Conservation (phyloP, 1,140 invertebrate species). For the Melipona quadrifasciata region DNA sequence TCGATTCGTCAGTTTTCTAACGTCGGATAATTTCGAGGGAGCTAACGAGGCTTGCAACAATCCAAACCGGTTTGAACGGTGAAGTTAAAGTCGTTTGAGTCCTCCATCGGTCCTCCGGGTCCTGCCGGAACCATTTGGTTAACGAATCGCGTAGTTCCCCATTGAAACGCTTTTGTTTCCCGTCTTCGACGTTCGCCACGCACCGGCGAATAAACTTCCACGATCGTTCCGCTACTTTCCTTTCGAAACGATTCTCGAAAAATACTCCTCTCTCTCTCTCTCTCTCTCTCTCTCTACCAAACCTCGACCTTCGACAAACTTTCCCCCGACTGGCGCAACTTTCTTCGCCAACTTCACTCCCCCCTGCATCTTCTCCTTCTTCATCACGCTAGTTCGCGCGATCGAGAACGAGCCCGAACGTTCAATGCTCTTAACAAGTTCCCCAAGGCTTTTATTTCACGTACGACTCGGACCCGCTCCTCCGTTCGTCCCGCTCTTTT, state of each 20-base stretch:
- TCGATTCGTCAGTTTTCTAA: too few species aligned
- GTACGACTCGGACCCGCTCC: too few species aligned
- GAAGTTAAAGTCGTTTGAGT: constrained; percentile 26
- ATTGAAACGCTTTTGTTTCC: neutral
- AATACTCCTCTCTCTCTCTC: neutral
- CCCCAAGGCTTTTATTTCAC: too few species aligned
- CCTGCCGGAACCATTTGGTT: constrained; percentile 25
- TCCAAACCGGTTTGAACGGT: neutral
- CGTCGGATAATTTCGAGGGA: neutral
- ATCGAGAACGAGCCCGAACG: too few species aligned
- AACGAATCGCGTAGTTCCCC: constrained; percentile 30
- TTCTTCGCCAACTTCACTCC: neutral
- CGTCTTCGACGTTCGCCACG: neutral
- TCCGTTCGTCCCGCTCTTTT: too few species aligned
- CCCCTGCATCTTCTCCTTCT: neutral
- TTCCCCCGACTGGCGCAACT: neutral
- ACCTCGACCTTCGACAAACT: constrained; percentile 20
- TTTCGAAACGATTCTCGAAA: constrained; percentile 14
- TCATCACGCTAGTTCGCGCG: neutral
- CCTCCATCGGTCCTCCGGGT: constrained; percentile 2
- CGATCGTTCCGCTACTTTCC: neutral
- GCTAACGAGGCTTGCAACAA: constrained; percentile 26
- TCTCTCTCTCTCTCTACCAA: neutral
- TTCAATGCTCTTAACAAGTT: too few species aligned
- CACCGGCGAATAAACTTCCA: neutral